phyloP scores from a whole-genome alignment of 2,797 vertebrate genomes.

The Alectoris magna region DNA sequence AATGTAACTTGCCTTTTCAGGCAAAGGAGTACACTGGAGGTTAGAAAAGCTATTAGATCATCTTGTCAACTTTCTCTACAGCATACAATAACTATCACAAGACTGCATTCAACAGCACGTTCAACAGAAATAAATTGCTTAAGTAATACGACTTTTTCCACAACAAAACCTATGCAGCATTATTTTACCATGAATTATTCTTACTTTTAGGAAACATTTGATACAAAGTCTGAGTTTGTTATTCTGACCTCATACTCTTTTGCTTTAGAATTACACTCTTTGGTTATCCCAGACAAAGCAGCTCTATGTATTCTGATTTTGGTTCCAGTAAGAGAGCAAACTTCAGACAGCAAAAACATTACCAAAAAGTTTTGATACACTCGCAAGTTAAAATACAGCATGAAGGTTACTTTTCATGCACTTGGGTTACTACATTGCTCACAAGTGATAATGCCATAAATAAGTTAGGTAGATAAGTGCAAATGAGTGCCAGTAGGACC shows the following conservation, averaged over 20 bases:
- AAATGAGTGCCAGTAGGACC: not conserved
- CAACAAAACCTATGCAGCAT: not conserved
- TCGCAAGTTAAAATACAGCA: not conserved
- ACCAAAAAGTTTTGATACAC: not conserved
- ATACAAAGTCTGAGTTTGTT: not conserved
- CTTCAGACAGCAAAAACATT: not conserved
- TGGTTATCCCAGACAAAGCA: not conserved
- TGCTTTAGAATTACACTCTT: not conserved
- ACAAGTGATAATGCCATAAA: not conserved
- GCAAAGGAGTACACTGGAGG: not conserved
- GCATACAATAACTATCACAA: not conserved
- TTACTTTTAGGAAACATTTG: not conserved
- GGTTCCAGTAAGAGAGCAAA: not conserved
- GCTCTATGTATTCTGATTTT: not conserved
- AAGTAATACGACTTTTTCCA: not conserved
- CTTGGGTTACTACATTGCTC: not conserved
- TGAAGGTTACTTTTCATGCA: not conserved
- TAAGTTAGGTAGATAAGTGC: not conserved
- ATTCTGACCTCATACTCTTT: not conserved
- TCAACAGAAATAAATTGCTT: not conserved
- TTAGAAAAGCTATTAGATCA: constrained; percentile 25
- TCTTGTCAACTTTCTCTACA: not conserved
- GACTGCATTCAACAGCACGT: not conserved
- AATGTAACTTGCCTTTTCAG: constrained; percentile 31
- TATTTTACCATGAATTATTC: not conserved